A percentile compares a stretch with the other conserved stretches of the same genome.
These are phyloP conservation scores for Megalops cyprinoides DNA, from an alignment of 2,797 vertebrate genomes.

Conservation along the genomic window DNA sequence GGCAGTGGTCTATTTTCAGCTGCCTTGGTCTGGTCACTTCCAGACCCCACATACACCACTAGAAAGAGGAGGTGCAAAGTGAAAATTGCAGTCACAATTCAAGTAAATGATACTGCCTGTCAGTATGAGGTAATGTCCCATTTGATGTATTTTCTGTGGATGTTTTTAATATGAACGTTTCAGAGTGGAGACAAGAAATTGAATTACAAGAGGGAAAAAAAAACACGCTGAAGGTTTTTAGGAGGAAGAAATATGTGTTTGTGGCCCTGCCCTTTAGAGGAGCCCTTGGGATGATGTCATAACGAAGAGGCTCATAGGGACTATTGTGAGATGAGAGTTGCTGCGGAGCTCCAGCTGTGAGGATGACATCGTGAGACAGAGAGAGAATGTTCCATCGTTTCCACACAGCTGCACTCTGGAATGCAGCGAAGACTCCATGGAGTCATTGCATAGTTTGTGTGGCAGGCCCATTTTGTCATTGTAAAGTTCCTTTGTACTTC, in stretches of 20 bases:
- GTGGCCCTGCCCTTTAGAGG: neutral
- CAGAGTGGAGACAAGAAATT: neutral
- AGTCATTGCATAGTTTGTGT: neutral
- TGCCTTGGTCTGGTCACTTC: neutral
- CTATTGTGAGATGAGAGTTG: neutral
- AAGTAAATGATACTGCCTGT: neutral
- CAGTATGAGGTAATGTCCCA: neutral
- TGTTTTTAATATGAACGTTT: neutral
- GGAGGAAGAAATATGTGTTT: neutral
- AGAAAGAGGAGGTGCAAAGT: neutral
- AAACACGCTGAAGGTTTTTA: neutral
- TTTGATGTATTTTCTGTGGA: neutral
- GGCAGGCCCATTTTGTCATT: constrained; percentile 11
- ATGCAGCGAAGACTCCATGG: neutral
- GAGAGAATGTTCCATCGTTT: neutral
- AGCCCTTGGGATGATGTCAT: constrained; percentile 15
- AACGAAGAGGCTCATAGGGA: neutral
- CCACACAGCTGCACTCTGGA: neutral
- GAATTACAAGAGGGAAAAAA: no score
- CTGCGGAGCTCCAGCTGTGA: constrained; percentile 9
- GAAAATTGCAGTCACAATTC: no score
- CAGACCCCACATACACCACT: neutral
- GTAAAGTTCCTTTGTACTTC: neutral
- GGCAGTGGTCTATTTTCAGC: neutral
- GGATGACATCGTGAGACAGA: neutral